Base-by-base conservation (phyloP, 2,888 invertebrate genomes). In the Dryocosmus kuriphilus region DNA sequence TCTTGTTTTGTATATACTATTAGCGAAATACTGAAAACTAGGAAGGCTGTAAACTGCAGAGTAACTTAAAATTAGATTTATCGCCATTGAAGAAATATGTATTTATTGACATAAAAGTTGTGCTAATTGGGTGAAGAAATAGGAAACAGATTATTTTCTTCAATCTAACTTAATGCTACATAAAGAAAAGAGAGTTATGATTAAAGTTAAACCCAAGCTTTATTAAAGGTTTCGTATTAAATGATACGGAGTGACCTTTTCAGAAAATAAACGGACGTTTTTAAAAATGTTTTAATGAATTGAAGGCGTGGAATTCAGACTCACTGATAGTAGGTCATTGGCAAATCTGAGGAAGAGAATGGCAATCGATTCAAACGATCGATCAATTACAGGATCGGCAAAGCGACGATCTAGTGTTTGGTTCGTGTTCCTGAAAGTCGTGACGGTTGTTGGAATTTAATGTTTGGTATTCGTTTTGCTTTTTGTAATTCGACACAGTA, bases 331-430 rank as follows among this genome's bases (percentile, higher is more conserved):
- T 41, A 46, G 38, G 41, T 67, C 67, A 67, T 30, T 67, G 67
- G 67, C 67, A 41, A 67, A 67, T 67, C 67, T 41, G 24, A 67
- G 41, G 24, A 27, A 41, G 38, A 74, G 61, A 74, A 32, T 74
- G 74, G 76, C 63, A 79, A 78, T 79, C 63, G 76, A 73, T 75
- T 79, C 76, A 74, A 79, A 77, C 77, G 76, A 77, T 79, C 76
- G 77, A 79, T 74, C 67, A 77, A 79, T 77, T 75, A 74, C 55
- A 27, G 76, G 78, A 77, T 78, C 41, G 61, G 77, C 51, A n/a
- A 78, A 76, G 61, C 73, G 77, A 77, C 78, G 78, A 78, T 78
- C 76, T 73, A 51, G 74, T 55, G 77, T 16, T 71, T 30, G 76
- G 61, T 79, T 80, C 75, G 75, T 77, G 78, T 77, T 78, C 55